Percentiles rank a stretch among this genome's conserved stretches.
phyloP scores from a whole-genome alignment of 2,888 invertebrate species.

The Parapristionchus giblindavisi region DNA sequence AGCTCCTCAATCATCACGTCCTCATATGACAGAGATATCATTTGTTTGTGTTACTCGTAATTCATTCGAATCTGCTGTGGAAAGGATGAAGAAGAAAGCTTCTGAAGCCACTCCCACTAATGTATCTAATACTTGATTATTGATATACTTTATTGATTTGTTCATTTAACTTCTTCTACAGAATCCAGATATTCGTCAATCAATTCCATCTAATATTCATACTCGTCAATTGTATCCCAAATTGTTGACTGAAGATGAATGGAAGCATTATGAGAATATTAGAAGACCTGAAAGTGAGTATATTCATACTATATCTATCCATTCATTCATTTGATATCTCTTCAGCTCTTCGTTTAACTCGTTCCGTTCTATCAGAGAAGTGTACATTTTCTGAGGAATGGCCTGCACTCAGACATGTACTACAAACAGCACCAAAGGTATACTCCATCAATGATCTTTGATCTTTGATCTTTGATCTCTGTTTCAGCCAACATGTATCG shows the following conservation, averaged over 20 bases:
- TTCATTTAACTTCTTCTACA: background rate
- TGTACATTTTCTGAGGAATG: conserved; percentile 52
- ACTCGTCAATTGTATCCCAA: conserved; percentile 56
- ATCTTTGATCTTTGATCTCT: background rate
- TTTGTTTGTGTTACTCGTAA: conserved; percentile 57
- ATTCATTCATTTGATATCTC: background rate
- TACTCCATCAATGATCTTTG: background rate
- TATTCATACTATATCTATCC: background rate
- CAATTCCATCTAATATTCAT: conserved; percentile 44
- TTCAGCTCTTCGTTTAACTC: conserved; percentile 42
- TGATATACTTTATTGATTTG: background rate
- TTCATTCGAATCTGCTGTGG: conserved; percentile 46
- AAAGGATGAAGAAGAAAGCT: conserved; percentile 41
- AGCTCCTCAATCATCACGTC: conserved; percentile 36
- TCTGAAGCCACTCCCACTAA: no score
- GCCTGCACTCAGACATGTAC: conserved; percentile 53
- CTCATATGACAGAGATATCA: conserved; percentile 61
- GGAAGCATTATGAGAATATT: conserved; percentile 54
- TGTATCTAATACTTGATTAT: background rate
- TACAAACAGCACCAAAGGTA: conserved; percentile 50
- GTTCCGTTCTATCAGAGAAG: conserved; percentile 48
- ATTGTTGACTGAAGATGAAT: conserved; percentile 52
- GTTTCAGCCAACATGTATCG: conserved; percentile 38
- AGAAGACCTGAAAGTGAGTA: conserved; percentile 36
- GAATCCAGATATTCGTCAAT: background rate